Conservation (phyloP, 2,113 vertebrate species). For the Electrona antarctica region DNA sequence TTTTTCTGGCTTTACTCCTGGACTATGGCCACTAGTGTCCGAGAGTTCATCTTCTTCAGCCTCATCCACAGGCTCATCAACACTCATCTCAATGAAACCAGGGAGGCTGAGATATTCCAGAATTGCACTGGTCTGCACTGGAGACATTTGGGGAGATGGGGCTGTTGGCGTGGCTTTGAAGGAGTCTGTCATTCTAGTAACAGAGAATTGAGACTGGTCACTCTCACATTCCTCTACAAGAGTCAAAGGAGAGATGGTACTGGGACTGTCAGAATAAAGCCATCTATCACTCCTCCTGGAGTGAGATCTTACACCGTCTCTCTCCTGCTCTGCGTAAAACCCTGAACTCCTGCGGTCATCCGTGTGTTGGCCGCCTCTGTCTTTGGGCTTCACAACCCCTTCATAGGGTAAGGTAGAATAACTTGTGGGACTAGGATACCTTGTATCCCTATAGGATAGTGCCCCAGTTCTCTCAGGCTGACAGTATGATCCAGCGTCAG, state of each 20-base stretch:
- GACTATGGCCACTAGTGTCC: conserved; percentile 38
- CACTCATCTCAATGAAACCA: conserved; percentile 84
- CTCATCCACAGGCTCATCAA: conserved; percentile 77
- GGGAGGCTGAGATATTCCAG: conserved; percentile 82
- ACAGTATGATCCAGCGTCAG: conserved; percentile 30
- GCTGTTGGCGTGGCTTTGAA: conserved; percentile 63
- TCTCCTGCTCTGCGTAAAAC: conserved; percentile 66
- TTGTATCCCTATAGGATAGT: conserved; percentile 11
- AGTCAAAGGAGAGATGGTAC: conserved; percentile 68
- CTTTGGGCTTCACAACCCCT: conserved; percentile 53
- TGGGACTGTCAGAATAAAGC: conserved; percentile 72
- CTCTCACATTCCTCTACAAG: conserved; percentile 76
- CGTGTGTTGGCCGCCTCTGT: conserved; percentile 17
- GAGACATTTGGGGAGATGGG: conserved; percentile 65
- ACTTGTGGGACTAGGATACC: conserved; percentile 55
- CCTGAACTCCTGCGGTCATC: conserved; percentile 36
- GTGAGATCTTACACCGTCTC: conserved; percentile 71
- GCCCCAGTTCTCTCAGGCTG: conserved; percentile 30
- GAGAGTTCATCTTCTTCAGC: conserved; percentile 51
- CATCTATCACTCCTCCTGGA: conserved; percentile 79
- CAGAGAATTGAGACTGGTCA: conserved; percentile 75
- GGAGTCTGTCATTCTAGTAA: conserved; percentile 67
- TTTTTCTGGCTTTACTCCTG: conserved; percentile 32
- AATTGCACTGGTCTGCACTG: conserved; percentile 80
- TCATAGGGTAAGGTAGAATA: conserved; percentile 66